A percentile compares a stretch with the other conserved stretches of the same genome.
These are phyloP conservation scores for Caerostris darwini DNA, from an alignment of 1,140 invertebrate genomes.

Conservation along the genomic window DNA sequence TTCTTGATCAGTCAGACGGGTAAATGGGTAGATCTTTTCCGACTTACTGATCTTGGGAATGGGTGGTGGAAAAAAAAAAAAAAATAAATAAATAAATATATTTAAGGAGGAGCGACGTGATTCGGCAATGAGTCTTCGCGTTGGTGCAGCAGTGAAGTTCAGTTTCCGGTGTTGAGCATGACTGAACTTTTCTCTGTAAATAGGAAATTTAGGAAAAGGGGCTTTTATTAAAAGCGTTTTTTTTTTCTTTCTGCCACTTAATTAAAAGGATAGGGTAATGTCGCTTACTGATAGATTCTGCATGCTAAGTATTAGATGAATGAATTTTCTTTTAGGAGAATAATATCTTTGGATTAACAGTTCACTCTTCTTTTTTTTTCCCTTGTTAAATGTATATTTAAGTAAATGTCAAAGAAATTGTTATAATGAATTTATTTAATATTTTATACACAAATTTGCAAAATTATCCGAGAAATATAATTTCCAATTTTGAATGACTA, in stretches of 20 bases:
- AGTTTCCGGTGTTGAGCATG: constrained; percentile 37
- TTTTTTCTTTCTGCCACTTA: not conserved
- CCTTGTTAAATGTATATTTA: no score
- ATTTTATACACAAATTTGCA: no score
- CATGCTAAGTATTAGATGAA: not conserved
- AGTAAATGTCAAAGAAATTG: no score
- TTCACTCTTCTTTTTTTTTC: no score
- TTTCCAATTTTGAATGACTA: no score
- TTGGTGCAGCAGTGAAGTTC: constrained; percentile 28
- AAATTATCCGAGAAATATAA: no score
- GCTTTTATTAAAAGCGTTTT: constrained; percentile 27
- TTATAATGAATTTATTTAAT: no score
- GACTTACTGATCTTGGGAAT: constrained; percentile 41
- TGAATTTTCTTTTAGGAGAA: no score
- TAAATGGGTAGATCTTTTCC: constrained; percentile 54
- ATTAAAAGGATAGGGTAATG: constrained; percentile 3
- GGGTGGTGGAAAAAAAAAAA: constrained; percentile 19
- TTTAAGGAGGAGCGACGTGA: constrained; percentile 28
- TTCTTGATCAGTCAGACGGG: constrained; percentile 21
- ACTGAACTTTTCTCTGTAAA: constrained; percentile 37
- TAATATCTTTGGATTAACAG: no score
- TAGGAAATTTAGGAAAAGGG: not conserved
- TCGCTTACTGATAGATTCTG: not conserved
- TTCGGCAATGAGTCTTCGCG: constrained; percentile 5
- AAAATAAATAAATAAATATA: not conserved